Evolutionary conservation across 2,113 vertebrate species (phyloP), one percentile per base, ranked within the genome.

Genomic region (Dicaeum eximium): DNA sequence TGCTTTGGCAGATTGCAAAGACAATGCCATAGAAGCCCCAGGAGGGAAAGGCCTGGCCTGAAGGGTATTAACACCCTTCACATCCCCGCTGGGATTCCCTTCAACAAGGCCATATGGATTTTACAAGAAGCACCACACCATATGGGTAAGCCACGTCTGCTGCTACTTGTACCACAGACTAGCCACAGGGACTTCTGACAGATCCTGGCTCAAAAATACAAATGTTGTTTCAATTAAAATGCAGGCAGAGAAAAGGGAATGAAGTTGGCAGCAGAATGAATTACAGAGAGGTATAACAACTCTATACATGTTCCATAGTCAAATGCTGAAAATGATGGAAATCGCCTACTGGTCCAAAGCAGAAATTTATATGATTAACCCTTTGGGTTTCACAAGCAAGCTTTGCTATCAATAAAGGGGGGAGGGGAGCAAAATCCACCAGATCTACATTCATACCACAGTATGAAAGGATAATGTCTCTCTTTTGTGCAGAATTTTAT

Each of bases 51-150:
- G 98, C 98, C 98, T 97, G 96, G 98, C 98, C 98, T 98, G 97
- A 98, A 97, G 98, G 99, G 98, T 98, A 98, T 98, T 99, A 99
- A 98, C 98, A 98, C 98, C 98, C 98, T 98, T 98, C 98, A 98
- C 98, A 98, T 98, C 98, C 99, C 99, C 95, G 98, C 97, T 97
- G 98, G 98, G 98, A 98, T 97, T 97, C 98, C 98, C 98, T 98
- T 98, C 98, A 98, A 98, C 98, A 98, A 98, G 97, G 98, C 98
- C 99, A 99, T 99, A 99, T 99, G 99, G 99, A 98, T 99, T 99
- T 98, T 98, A 99, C 98, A 98, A 98, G 98, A 98, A 98, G 98
- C 96, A 94, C 96, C 79, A 88, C 98, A 98, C 98, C 99, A 99
- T 99, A 99, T 99, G 99, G 99, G 98, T 97, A 98, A 98, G 98